Evolutionary conservation across 2,888 invertebrate species (phyloP).

Genomic region (Tetranychus piercei): DNA sequence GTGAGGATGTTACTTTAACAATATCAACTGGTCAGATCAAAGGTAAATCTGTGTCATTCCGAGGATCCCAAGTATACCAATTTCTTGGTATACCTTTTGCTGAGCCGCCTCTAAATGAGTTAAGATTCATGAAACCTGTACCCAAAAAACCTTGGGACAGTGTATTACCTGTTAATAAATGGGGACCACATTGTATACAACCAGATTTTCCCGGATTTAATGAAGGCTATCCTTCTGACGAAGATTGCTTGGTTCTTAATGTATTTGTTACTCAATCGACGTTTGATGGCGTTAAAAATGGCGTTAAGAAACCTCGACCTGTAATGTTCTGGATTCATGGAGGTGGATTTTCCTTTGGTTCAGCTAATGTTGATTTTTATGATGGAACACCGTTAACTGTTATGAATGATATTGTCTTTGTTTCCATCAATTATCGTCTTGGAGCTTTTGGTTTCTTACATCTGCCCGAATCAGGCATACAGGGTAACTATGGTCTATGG

Average conservation of each 20-base stretch:
- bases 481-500: slow-evolving; percentile 44
- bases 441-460: slow-evolving; percentile 33
- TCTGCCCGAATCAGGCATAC: slow-evolving; percentile 35
- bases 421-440: slow-evolving; percentile 38
- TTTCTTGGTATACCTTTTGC: slow-evolving; percentile 35
- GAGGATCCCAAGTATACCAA: slow-evolving; percentile 29
- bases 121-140: slow-evolving; percentile 32
- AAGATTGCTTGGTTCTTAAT: slow-evolving; percentile 39
- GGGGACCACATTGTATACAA: slow-evolving; percentile 30
- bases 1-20: too few relatives aligned
- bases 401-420: slow-evolving; percentile 36
- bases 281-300: background rate
- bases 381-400: slow-evolving; percentile 34
- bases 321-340: slow-evolving; percentile 32
- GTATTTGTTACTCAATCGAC: slow-evolving; percentile 31
- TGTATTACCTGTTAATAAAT: slow-evolving; percentile 27
- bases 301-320: background rate
- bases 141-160: slow-evolving; percentile 32
- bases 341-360: slow-evolving; percentile 37
- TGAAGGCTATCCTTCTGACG: slow-evolving; percentile 23
- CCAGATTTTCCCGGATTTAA: background rate
- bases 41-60: background rate
- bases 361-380: slow-evolving; percentile 35
- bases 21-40: background rate
- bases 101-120: slow-evolving; percentile 33